A percentile compares a stretch with the other conserved stretches of the same genome.
Conservation (phyloP, 2,113 vertebrate species). For the Elanus axillaris region DNA sequence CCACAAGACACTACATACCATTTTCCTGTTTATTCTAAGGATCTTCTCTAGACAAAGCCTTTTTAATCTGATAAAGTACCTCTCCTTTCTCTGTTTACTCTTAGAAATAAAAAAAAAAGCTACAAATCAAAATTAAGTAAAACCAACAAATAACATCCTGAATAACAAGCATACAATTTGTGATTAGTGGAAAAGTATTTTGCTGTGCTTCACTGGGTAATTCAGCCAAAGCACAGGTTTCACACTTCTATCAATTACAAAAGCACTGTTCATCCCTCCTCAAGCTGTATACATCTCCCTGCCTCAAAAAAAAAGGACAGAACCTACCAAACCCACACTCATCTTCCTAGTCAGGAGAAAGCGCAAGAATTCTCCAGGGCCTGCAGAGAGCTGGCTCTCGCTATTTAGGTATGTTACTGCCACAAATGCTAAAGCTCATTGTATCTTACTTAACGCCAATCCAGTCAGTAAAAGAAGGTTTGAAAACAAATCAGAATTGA, state of each 20-base stretch:
- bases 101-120: background rate
- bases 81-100: background rate
- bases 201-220: background rate
- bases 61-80: background rate
- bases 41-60: background rate
- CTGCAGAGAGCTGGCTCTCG: background rate
- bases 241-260: background rate
- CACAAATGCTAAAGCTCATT: background rate
- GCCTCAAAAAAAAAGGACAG: background rate
- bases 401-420: background rate
- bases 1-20: background rate
- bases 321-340: background rate
- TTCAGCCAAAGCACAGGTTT: background rate
- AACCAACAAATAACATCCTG: background rate
- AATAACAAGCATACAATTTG: background rate
- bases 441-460: background rate
- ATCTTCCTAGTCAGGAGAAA: background rate
- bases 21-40: background rate
- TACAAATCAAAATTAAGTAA: background rate
- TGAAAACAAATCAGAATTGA: background rate
- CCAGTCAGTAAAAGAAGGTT: background rate
- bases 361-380: background rate
- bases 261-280: background rate
- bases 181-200: background rate
- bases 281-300: background rate